Evolutionary conservation across 2,888 invertebrate species (phyloP).

Genomic region (Zhuqinia jingwanae): DNA sequence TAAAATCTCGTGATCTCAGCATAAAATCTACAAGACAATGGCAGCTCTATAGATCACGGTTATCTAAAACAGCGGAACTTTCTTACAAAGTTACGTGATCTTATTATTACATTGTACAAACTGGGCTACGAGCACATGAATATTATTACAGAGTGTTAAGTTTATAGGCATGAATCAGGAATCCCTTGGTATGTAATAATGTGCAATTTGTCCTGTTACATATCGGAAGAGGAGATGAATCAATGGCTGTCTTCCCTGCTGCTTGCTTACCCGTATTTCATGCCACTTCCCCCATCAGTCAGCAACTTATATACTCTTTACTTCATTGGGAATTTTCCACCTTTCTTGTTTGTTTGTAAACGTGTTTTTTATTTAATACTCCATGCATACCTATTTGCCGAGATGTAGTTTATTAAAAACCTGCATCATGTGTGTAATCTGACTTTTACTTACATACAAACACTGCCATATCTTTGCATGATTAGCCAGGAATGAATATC

Average conservation of each 20-base stretch:
- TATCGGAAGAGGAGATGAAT: constrained; percentile 50
- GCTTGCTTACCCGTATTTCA: background rate
- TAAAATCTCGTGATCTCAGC: too few relatives aligned
- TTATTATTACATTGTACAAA: too few relatives aligned
- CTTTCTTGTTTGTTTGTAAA: background rate
- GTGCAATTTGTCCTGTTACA: constrained; percentile 71
- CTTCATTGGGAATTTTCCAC: background rate
- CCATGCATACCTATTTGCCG: too few relatives aligned
- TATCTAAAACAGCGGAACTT: too few relatives aligned
- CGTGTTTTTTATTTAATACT: background rate
- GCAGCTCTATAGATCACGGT: too few relatives aligned
- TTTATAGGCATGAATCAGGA: constrained; percentile 38
- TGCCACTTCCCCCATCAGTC: background rate
- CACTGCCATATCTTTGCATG: too few relatives aligned
- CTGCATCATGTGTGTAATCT: too few relatives aligned
- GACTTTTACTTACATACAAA: too few relatives aligned
- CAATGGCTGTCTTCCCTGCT: constrained; percentile 53
- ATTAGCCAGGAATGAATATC: too few relatives aligned
- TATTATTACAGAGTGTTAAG: background rate
- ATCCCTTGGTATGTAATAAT: constrained; percentile 59
- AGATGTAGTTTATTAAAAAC: too few relatives aligned
- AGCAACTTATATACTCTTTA: background rate
- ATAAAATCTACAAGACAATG: too few relatives aligned
- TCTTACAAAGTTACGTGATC: too few relatives aligned
- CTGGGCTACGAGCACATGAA: background rate